These are phyloP conservation scores for Gobio gobio DNA, from an alignment of 2,113 vertebrate genomes.

Conservation along the genomic window DNA sequence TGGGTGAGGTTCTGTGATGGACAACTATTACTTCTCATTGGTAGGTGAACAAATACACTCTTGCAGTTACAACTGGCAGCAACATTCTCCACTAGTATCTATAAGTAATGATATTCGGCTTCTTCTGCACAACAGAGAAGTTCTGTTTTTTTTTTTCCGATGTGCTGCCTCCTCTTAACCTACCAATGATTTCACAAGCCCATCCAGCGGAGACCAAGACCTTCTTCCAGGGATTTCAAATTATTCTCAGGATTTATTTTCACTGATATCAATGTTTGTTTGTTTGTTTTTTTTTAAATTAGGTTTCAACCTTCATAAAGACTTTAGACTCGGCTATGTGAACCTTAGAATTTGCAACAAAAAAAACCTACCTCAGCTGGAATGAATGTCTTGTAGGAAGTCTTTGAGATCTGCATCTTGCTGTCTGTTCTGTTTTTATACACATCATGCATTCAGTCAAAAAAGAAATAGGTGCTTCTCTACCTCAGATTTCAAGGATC, in stretches of 20 bases:
- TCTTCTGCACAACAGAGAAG: constrained; percentile 35
- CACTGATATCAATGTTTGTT: constrained; percentile 69
- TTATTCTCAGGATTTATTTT: constrained; percentile 87
- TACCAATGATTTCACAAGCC: constrained; percentile 73
- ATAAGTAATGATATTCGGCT: constrained; percentile 57
- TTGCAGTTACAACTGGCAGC: constrained; percentile 61
- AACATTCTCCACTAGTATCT: constrained; percentile 36
- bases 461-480: constrained; percentile 79
- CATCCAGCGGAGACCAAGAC: constrained; percentile 69
- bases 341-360: constrained; percentile 78
- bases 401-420: constrained; percentile 78
- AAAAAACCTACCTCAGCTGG: constrained; percentile 95
- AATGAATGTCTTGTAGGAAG: constrained; percentile 96
- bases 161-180: constrained; percentile 69
- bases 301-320: constrained; percentile 76
- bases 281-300: constrained; percentile 56
- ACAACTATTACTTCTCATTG: constrained; percentile 49
- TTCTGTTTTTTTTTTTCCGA: constrained; percentile 68
- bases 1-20: constrained; percentile 51
- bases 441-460: constrained; percentile 76
- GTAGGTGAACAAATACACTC: constrained; percentile 52
- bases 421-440: constrained; percentile 74
- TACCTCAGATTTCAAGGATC: constrained; percentile 90
- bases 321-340: constrained; percentile 78
- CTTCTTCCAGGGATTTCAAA: constrained; percentile 74